Conservation (phyloP, 2,113 vertebrate species). For the Hyaena hyaena region DNA sequence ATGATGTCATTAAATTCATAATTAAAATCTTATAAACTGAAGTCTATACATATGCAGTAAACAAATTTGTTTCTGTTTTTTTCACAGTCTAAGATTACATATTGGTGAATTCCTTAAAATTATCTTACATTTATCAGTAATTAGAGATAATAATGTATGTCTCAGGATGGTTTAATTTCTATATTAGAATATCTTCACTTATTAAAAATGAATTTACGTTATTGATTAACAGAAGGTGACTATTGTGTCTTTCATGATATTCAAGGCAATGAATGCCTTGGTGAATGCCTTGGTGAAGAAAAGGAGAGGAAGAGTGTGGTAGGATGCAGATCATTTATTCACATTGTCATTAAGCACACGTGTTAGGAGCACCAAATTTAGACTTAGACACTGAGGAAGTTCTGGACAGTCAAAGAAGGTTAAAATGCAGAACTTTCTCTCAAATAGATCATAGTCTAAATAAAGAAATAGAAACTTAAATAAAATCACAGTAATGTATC, state of each 20-base stretch:
- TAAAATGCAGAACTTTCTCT: background rate
- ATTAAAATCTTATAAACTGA: background rate
- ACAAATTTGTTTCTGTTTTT: background rate
- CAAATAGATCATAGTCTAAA: background rate
- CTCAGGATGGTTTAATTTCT: background rate
- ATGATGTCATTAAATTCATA: background rate
- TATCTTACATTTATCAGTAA: background rate
- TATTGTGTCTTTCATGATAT: background rate
- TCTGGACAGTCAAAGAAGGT: background rate
- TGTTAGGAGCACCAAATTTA: background rate
- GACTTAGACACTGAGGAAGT: background rate
- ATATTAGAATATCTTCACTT: background rate
- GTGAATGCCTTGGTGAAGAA: background rate
- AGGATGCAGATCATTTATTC: background rate
- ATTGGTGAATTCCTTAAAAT: background rate
- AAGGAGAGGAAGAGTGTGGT: background rate
- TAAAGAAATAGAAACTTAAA: background rate
- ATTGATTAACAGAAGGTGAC: background rate
- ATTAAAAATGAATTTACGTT: background rate
- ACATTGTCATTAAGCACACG: background rate
- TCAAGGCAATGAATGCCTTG: background rate
- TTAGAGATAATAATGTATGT: background rate
- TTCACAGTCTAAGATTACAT: background rate
- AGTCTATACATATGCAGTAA: background rate
- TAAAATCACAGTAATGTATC: background rate